Evolutionary conservation across 2,797 vertebrate species (phyloP), one percentile per base, ranked within the genome.

Genomic region (Spheniscus humboldti): DNA sequence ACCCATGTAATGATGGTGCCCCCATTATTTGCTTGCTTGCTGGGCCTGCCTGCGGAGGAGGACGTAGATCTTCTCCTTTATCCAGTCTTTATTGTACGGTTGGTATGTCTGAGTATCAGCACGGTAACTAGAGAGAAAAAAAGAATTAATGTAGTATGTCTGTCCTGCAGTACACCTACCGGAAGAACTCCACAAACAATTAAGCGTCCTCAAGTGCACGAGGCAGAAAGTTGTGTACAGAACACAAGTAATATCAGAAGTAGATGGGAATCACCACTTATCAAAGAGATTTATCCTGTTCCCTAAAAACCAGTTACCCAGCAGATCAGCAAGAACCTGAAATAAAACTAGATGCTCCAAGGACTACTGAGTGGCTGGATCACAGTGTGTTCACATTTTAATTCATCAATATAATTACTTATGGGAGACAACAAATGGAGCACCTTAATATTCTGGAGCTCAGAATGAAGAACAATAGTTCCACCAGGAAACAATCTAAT

Each of bases 71-170:
- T 99, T 99, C 98, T 99, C 99, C 98, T 99, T 99, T 98, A 99
- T 99, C 99, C 99, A 99, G 98, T 99, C 99, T 98, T 99, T 99
- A 98, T 99, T 99, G 98, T 99, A 99, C 0, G 99, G 99, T 74
- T 99, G 99, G 98, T 99, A 99, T 10, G 99, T 99, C 98, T 99
- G 99, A 80, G 99, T 99, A 98, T 99, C 99, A 74, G 99, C 98
- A 47, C 99, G 99, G 96, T 99, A 99, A 97, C 99, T 99, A 94
- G 78, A 83, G 48, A 68, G 82, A 75, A 90, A 79, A 56, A 35
- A 33, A 17, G 10, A 27, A 47, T 13, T 10, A 35, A 86, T 14
- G 31, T 39, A 86, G 15, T 8, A 41, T 73, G 27, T 14, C 50
- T 78, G 63, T 33, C 78, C 59, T 37, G n/a, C 2, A 16, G 33